A percentile compares a stretch with the other conserved stretches of the same genome.
These are phyloP conservation scores for Drosophila meridionalis DNA, from an alignment of 2,888 invertebrate genomes.

Conservation along the genomic window DNA sequence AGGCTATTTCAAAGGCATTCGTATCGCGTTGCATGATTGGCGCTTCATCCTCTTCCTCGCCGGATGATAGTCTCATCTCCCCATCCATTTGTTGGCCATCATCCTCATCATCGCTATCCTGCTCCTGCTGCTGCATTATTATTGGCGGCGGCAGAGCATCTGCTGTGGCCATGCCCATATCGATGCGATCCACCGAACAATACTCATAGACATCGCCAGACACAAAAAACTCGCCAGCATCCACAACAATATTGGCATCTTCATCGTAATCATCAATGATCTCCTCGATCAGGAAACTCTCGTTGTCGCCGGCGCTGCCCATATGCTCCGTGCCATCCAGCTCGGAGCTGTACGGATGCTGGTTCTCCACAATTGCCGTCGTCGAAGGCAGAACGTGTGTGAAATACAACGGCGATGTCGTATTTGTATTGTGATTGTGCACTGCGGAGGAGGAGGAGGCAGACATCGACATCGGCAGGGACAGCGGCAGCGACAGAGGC, in stretches of 20 bases:
- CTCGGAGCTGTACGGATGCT: slow-evolving; percentile 70
- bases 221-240: slow-evolving; percentile 79
- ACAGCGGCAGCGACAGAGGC: slow-evolving; percentile 23
- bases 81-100: slow-evolving; percentile 56
- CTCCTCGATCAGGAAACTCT: slow-evolving; percentile 80
- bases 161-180: slow-evolving; percentile 68
- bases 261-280: slow-evolving; percentile 82
- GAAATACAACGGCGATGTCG: slow-evolving; percentile 76
- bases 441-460: slow-evolving; percentile 48
- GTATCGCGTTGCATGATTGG: slow-evolving; percentile 44
- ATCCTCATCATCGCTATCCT: slow-evolving; percentile 66
- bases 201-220: slow-evolving; percentile 81
- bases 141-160: slow-evolving; percentile 79
- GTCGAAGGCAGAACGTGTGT: slow-evolving; percentile 71
- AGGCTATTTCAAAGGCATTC: slow-evolving; percentile 70
- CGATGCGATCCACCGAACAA: slow-evolving; percentile 73
- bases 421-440: slow-evolving; percentile 49
- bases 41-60: slow-evolving; percentile 52
- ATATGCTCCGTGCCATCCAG: slow-evolving; percentile 71
- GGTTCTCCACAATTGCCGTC: slow-evolving; percentile 59
- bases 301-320: slow-evolving; percentile 58
- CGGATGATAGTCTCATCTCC: slow-evolving; percentile 60
- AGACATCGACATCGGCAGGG: slow-evolving; percentile 42
- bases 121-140: slow-evolving; percentile 77
- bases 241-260: slow-evolving; percentile 80